Evolutionary conservation across 2,113 vertebrate species (phyloP).

Genomic region (Lutjanus erythropterus): DNA sequence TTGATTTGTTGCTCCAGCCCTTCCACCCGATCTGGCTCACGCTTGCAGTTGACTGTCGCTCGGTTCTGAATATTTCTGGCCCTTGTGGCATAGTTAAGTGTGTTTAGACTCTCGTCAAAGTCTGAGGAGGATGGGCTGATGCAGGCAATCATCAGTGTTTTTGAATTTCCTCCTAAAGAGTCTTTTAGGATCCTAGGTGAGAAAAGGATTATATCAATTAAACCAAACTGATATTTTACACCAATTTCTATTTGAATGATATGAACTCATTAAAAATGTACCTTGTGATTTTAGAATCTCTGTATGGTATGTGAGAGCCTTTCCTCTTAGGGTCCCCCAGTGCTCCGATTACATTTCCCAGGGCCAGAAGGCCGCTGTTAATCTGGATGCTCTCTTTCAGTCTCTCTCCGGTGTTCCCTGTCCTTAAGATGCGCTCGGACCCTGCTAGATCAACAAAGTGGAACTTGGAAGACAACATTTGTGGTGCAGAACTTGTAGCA

Average conservation of each 20-base stretch:
- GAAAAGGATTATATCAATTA: conserved; percentile 11
- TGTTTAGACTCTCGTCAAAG: conserved; percentile 96
- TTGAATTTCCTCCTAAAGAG: conserved; percentile 96
- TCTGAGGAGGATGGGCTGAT: conserved; percentile 94
- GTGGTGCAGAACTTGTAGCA: conserved; percentile 65
- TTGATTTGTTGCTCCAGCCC: conserved; percentile 90
- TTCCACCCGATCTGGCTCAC: conserved; percentile 88
- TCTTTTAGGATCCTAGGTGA: conserved; percentile 93
- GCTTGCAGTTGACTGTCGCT: conserved; percentile 91
- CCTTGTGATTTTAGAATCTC: conserved; percentile 99
- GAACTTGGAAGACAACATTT: conserved; percentile 94
- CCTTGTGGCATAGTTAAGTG: conserved; percentile 93
- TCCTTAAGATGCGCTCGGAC: conserved; percentile 94
- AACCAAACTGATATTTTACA: conserved; percentile 5
- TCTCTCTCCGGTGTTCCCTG: conserved; percentile 93
- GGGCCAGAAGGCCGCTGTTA: conserved; percentile 94
- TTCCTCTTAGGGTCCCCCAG: conserved; percentile 94
- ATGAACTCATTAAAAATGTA: conserved; percentile 59
- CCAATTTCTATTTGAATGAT: not conserved
- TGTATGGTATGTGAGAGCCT: conserved; percentile 94
- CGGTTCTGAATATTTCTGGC: conserved; percentile 96
- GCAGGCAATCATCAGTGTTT: conserved; percentile 97
- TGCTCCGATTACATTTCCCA: conserved; percentile 97
- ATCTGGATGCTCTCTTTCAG: conserved; percentile 98
- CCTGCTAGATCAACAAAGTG: conserved; percentile 97